A percentile compares a stretch with the other conserved stretches of the same genome.
Evolutionary conservation across 2,888 invertebrate genomes (phyloP).

Genomic region (Orchesellides sinensis): DNA sequence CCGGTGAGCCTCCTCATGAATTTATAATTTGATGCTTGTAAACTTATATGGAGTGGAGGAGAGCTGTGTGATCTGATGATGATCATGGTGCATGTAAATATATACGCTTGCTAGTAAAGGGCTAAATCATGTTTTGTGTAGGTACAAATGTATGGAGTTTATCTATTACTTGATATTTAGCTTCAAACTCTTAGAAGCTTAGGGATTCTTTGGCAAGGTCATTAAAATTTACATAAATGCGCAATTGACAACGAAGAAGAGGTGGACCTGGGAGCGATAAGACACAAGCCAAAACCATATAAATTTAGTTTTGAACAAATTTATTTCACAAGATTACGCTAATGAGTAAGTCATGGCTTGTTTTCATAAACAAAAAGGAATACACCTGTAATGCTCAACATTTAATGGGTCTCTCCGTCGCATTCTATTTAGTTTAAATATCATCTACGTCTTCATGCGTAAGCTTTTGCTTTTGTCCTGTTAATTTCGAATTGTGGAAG

Average conservation of each 20-base stretch:
- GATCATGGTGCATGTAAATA: background rate
- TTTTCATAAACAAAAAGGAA: background rate
- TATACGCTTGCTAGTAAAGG: background rate
- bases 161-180: too few relatives aligned
- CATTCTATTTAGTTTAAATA: background rate
- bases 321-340: background rate
- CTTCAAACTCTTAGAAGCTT: too few relatives aligned
- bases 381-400: background rate
- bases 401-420: background rate
- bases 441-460: background rate
- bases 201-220: too few relatives aligned
- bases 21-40: background rate
- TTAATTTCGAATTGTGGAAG: background rate
- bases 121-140: background rate
- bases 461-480: too few relatives aligned
- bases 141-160: too few relatives aligned
- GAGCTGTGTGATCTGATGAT: too few relatives aligned
- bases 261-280: background rate
- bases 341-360: background rate
- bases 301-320: background rate
- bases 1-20: background rate
- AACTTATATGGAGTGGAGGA: background rate
- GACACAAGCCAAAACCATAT: background rate
- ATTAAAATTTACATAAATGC: background rate
- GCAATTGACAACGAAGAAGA: background rate